Percentiles rank a stretch among this genome's conserved stretches.
Evolutionary conservation across 1,140 invertebrate species (phyloP).

Genomic region (Stratiolaelaps scimitus): DNA sequence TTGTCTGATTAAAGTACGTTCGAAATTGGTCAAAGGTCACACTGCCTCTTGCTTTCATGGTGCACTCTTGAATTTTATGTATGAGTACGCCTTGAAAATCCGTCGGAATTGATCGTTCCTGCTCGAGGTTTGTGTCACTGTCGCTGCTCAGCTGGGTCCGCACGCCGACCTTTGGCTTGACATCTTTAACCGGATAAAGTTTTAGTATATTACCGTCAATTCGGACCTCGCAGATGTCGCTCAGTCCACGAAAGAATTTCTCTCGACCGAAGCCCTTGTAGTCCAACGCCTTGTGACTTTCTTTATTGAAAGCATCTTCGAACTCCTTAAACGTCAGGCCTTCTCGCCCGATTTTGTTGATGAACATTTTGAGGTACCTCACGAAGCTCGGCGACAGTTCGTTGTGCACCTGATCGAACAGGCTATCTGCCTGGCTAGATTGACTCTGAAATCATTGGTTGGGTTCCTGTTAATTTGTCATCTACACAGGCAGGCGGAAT

Average conservation of each 20-base stretch:
- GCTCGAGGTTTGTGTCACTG: no score
- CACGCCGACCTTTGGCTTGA: no score
- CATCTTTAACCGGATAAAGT: neutral
- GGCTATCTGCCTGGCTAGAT: neutral
- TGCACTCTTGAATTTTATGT: no score
- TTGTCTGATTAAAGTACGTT: no score
- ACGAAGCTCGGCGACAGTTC: neutral
- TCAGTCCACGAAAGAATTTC: neutral
- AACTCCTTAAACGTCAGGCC: neutral
- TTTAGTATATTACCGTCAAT: neutral
- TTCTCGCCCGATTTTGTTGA: neutral
- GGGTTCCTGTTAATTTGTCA: neutral
- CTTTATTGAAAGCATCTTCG: neutral
- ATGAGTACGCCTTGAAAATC: no score
- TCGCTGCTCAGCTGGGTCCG: no score
- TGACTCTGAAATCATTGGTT: conserved; percentile 8
- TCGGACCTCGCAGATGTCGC: neutral
- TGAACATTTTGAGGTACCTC: neutral
- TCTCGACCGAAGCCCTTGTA: neutral
- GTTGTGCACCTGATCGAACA: neutral
- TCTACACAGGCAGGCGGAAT: no score
- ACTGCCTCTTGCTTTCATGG: no score
- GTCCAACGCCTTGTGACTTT: neutral
- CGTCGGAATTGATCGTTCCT: no score
- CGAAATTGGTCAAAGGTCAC: no score